These are phyloP conservation scores for Conus ventricosus DNA, from an alignment of 1,140 invertebrate species.

Conservation along the genomic window DNA sequence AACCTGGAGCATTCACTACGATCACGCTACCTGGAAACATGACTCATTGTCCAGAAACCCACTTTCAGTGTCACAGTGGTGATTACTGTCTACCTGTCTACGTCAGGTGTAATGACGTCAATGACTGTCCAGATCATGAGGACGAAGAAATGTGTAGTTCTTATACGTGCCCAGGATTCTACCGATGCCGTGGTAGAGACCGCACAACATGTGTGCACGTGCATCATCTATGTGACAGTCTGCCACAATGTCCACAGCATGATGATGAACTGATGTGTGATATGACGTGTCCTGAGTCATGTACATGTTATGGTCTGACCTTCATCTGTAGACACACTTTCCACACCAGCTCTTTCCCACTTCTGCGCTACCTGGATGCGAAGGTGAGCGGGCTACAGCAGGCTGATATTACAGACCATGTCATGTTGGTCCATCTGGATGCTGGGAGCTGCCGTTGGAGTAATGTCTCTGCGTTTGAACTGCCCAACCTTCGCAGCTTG, in stretches of 20 bases:
- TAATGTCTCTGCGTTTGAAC: neutral
- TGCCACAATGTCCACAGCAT: conserved; percentile 31
- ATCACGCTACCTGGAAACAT: neutral
- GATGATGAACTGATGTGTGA: conserved; percentile 41
- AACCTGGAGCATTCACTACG: neutral
- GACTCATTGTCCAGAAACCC: neutral
- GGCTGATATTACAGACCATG: neutral
- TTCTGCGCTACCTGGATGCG: conserved; percentile 18
- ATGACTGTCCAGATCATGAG: conserved; percentile 14
- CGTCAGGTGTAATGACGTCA: conserved; percentile 8
- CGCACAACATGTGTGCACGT: neutral
- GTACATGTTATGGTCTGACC: conserved; percentile 15
- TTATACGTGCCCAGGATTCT: conserved; percentile 16
- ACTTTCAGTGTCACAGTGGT: neutral
- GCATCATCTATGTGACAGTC: neutral
- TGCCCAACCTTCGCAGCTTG: neutral
- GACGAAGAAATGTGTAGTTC: neutral
- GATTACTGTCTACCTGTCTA: conserved; percentile 19
- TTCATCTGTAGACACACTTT: neutral
- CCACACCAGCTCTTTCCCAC: neutral
- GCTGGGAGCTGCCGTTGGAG: neutral
- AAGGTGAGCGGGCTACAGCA: neutral
- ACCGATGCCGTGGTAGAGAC: neutral
- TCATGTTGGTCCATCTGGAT: conserved; percentile 20
- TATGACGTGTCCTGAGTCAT: conserved; percentile 27